Evolutionary conservation across 1,140 invertebrate species (phyloP).

Genomic region (Dufourea novaeangliae): DNA sequence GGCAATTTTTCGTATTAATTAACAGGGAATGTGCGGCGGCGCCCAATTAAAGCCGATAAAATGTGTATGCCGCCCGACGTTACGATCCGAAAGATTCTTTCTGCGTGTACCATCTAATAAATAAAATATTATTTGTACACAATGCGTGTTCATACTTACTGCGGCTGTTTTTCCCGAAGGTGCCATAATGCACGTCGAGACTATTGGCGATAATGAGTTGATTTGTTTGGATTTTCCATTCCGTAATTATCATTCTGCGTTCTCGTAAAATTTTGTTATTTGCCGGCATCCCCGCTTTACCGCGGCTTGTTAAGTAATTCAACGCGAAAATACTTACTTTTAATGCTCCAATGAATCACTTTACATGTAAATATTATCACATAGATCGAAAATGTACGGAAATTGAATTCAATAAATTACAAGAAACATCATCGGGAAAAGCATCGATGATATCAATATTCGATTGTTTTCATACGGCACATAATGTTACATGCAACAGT

Average conservation of each 20-base stretch:
- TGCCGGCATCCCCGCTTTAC: no score
- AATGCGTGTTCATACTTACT: slow-evolving; percentile 16
- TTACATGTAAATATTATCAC: no score
- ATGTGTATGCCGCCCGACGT: slow-evolving; percentile 52
- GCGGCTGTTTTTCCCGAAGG: slow-evolving; percentile 31
- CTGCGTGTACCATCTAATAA: slow-evolving; percentile 48
- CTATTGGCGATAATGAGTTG: slow-evolving; percentile 12
- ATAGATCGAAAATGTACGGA: no score
- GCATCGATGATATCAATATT: no score
- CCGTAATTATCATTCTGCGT: slow-evolving; percentile 1
- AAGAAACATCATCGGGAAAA: no score
- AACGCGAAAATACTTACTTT: background rate
- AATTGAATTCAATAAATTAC: no score
- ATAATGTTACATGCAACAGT: no score
- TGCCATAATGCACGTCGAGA: slow-evolving; percentile 10
- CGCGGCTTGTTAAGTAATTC: background rate
- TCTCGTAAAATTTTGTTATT: background rate
- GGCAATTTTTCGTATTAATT: slow-evolving; percentile 72
- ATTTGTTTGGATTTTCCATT: slow-evolving; percentile 18
- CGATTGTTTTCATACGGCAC: no score
- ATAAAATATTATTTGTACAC: slow-evolving; percentile 56
- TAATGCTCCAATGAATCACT: no score
- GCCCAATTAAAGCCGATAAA: slow-evolving; percentile 69
- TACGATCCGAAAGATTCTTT: slow-evolving; percentile 56
- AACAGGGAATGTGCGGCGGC: slow-evolving; percentile 64